Evolutionary conservation across 2,797 vertebrate species (phyloP).

Genomic region (Cetoscarus ocellatus): DNA sequence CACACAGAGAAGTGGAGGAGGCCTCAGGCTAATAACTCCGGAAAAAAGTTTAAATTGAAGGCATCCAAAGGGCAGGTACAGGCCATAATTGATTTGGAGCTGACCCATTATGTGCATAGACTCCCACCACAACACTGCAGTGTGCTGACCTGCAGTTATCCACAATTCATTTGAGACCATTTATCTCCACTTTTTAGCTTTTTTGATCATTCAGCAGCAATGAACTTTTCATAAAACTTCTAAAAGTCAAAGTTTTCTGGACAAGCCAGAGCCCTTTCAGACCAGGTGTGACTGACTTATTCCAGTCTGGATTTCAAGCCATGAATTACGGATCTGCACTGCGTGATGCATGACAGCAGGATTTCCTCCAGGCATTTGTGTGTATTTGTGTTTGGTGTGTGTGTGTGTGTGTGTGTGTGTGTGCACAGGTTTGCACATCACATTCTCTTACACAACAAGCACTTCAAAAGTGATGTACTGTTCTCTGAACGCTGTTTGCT

Average conservation of each 20-base stretch:
- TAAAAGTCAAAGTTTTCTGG: conserved; percentile 18
- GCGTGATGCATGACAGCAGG: conserved; percentile 36
- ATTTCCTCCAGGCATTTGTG: conserved; percentile 24
- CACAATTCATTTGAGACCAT: conserved; percentile 1
- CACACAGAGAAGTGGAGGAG: conserved; percentile 16
- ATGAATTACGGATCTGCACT: conserved; percentile 26
- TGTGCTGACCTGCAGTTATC: conserved; percentile 31
- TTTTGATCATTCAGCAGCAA: background rate
- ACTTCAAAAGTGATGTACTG: conserved; percentile 44
- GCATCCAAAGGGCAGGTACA: conserved; percentile 22
- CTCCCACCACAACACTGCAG: conserved; percentile 11
- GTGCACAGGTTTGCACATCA: conserved; percentile 16
- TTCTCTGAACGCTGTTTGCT: conserved; percentile 29
- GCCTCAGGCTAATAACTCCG: conserved; percentile 15
- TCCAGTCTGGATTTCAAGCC: conserved; percentile 7
- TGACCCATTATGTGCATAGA: conserved; percentile 19
- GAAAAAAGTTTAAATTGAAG: conserved; percentile 23
- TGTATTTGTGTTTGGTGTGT: background rate
- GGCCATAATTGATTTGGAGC: conserved; percentile 44
- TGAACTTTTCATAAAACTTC: background rate
- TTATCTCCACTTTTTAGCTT: background rate
- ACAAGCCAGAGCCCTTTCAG: background rate
- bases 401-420: no score
- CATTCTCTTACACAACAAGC: conserved; percentile 63
- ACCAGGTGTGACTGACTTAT: conserved; percentile 6